phyloP scores from a whole-genome alignment of 2,888 invertebrate genomes.

The Eupithecia abbreviata region DNA sequence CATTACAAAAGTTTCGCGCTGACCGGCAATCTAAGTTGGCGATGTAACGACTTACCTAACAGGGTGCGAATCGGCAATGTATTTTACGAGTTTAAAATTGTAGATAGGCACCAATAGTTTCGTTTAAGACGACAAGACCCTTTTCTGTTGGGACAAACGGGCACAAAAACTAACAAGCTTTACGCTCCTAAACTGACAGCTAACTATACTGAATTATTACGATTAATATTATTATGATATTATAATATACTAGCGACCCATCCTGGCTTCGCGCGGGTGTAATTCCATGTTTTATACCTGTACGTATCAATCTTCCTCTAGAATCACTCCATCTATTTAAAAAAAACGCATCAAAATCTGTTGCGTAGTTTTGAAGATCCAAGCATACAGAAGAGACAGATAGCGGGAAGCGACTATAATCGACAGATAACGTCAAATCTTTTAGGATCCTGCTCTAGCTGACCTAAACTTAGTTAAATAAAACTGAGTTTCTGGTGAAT shows the following conservation, averaged over 20 bases:
- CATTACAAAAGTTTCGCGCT: conserved; percentile 62
- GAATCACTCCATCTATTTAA: too few relatives aligned
- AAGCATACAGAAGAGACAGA: too few relatives aligned
- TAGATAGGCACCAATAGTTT: not conserved
- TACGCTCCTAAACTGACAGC: not conserved
- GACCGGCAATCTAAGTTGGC: conserved; percentile 65
- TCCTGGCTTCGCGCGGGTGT: too few relatives aligned
- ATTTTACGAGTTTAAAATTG: not conserved
- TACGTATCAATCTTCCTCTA: too few relatives aligned
- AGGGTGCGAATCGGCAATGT: conserved; percentile 9
- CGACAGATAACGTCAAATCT: too few relatives aligned
- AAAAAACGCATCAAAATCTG: too few relatives aligned
- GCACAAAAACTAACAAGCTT: not conserved
- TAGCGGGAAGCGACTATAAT: too few relatives aligned
- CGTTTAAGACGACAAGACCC: not conserved
- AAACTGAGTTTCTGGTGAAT: not conserved
- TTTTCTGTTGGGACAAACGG: not conserved
- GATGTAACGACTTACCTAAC: conserved; percentile 41
- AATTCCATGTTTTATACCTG: too few relatives aligned
- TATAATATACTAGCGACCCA: too few relatives aligned
- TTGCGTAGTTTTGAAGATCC: too few relatives aligned
- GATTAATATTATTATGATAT: too few relatives aligned
- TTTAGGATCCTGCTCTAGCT: not conserved
- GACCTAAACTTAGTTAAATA: not conserved
- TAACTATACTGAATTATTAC: too few relatives aligned